A percentile compares a stretch with the other conserved stretches of the same genome.
phyloP scores from a whole-genome alignment of 2,888 invertebrate genomes.

The Pyrgus malvae region DNA sequence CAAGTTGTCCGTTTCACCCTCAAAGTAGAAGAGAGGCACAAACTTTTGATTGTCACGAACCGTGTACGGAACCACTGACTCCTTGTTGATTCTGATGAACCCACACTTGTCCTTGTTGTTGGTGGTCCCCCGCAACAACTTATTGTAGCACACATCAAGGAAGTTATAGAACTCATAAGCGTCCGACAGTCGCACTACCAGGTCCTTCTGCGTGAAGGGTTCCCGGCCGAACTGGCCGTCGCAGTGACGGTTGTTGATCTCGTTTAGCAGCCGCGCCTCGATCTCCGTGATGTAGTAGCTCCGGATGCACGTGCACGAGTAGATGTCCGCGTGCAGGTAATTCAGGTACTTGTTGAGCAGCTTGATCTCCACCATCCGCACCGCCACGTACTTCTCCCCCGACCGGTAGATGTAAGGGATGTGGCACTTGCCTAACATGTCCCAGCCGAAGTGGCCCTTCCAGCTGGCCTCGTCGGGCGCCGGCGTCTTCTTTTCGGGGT shows the following conservation, averaged over 20 bases:
- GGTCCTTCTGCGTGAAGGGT: constrained; percentile 92
- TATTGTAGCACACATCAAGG: constrained; percentile 93
- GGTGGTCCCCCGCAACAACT: constrained; percentile 87
- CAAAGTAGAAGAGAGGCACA: constrained; percentile 93
- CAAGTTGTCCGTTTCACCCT: constrained; percentile 95
- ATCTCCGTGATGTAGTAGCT: constrained; percentile 96
- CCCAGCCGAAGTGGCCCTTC: constrained; percentile 95
- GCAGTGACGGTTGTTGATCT: constrained; percentile 96
- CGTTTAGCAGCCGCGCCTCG: constrained; percentile 94
- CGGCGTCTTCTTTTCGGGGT: constrained; percentile 70
- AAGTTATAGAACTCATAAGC: constrained; percentile 95
- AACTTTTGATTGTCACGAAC: constrained; percentile 91
- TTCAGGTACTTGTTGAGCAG: constrained; percentile 93
- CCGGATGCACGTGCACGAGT: constrained; percentile 94
- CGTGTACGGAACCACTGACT: constrained; percentile 96
- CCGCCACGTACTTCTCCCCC: constrained; percentile 94
- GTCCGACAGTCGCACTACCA: constrained; percentile 93
- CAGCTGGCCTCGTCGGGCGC: constrained; percentile 88
- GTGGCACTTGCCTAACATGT: constrained; percentile 90
- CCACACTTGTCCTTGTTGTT: constrained; percentile 92
- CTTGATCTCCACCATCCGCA: constrained; percentile 96
- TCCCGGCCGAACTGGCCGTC: constrained; percentile 95
- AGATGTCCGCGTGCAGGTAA: constrained; percentile 93
- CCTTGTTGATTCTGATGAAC: constrained; percentile 95
- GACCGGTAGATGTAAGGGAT: constrained; percentile 94